Base-by-base conservation (phyloP, 2,888 invertebrate genomes). In the Drosophila mimetica region DNA sequence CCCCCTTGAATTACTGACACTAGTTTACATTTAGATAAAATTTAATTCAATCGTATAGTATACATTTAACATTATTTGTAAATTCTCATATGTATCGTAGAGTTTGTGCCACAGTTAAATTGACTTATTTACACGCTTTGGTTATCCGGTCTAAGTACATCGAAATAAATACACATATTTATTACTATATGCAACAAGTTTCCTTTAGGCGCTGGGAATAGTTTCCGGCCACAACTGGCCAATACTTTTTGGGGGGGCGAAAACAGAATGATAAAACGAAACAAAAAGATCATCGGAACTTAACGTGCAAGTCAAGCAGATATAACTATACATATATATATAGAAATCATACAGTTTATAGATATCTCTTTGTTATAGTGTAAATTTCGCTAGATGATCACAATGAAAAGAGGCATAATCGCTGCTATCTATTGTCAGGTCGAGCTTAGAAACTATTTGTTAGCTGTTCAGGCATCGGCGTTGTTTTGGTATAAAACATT, bases 1-100 rank as follows among this genome's bases (percentile, higher is more conserved):
- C 16, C 16, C n/a, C 4, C 25, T 0, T n/a, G 13, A 28, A 46
- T 30, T 7, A 46, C 25, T 2, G 14, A 9, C 5, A 16, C 16
- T 11, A 14, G 9, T 37, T 52, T 28, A 57, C 53, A 11, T 52
- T 37, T 37, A 57, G 37, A 57, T 60, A 59, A 60, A 60, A 59
- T 60, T 59, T 60, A 59, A 60, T 60, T 46, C 59, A 37, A 58
- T 58, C 37, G 16, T 60, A 60, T 59, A 30, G 20, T 46, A 46
- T n/a, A 60, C 60, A 60, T 30, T 44, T 46, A 60, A 59, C 60
- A 59, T 46, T 37, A 37, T 60, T 65, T 65, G 65, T 65, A 65
- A 65, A 65, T 65, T 65, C 65, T 65, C 66, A 47, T 65, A 65
- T 65, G 66, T 65, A 46, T 65, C 65, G 65, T 65, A 65, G 54